Percentiles rank a stretch among this genome's conserved stretches.
These are phyloP conservation scores for Eclectus roratus DNA, from an alignment of 2,113 vertebrate genomes.

Conservation along the genomic window DNA sequence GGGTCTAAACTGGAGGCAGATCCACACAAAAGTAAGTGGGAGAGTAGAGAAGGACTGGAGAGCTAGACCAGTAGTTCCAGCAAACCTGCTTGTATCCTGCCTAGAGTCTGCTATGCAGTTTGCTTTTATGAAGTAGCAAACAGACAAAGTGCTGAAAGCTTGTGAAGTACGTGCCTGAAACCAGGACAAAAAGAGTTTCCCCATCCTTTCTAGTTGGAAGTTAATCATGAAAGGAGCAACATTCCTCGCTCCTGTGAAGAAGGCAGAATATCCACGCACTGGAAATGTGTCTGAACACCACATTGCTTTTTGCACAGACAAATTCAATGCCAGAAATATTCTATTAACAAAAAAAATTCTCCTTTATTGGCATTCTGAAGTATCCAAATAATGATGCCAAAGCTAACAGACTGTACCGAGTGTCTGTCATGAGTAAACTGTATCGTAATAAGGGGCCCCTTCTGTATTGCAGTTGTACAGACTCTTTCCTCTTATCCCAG, in stretches of 20 bases:
- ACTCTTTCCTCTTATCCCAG: not conserved
- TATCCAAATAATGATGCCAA: constrained; percentile 40
- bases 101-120: not conserved
- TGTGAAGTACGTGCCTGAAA: not conserved
- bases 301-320: not conserved
- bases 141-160: not conserved
- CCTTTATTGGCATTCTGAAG: not conserved
- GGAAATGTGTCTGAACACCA: not conserved
- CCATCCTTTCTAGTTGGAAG: not conserved
- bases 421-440: not conserved
- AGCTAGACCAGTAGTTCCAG: not conserved
- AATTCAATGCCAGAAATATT: constrained; percentile 5
- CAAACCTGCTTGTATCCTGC: not conserved
- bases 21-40: not conserved
- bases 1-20: not conserved
- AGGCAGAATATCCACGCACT: not conserved
- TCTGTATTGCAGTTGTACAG: not conserved
- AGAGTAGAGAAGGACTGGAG: not conserved
- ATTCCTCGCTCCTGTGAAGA: not conserved
- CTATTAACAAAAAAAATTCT: not conserved
- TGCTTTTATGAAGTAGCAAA: not conserved
- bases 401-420: not conserved
- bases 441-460: not conserved
- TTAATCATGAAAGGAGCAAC: not conserved
- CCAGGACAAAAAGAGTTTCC: not conserved